Base-by-base conservation (phyloP, 2,113 vertebrate genomes). In the Formicarius rufipectus region DNA sequence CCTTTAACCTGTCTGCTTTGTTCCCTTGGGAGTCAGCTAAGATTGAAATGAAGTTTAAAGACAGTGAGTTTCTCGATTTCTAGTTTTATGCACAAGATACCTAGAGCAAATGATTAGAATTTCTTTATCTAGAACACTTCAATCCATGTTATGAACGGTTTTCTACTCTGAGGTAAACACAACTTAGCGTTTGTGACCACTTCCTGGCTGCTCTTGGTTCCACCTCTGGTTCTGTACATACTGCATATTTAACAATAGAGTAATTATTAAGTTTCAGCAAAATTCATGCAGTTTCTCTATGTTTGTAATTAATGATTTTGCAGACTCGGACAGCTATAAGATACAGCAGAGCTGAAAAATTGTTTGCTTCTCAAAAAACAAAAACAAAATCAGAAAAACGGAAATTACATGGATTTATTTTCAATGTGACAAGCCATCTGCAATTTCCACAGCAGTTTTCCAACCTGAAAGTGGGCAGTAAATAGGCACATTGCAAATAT, bases 401-500 rank as follows among this genome's bases (percentile, higher is more conserved):
- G 31, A 86, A 97, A 93, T 90, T 84, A 87, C 67, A 83, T n/a
- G 30, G 84, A 87, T 96, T 96, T 97, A 96, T 97, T 97, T 96
- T 93, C 96, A 93, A 52, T 17, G 16, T 33, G 56, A 92, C 94
- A 95, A 92, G 60, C 40, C 82, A 77, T 88, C 89, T 95, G 73
- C 84, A 69, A 62, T 90, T 96, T 91, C 87, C 66, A 84, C 71
- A 95, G 77, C 66, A 94, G 53, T 66, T 92, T 96, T 96, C 95
- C 53, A 55, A 73, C 33, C 24, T 15, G 86, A 56, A 95, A 89
- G 73, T 66, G 84, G 77, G 66, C 25, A 95, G 82, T 92, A 95
- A 97, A 97, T 96, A 92, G 97, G 88, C 85, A 91, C 92, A 91
- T 96, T 97, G 87, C 76, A 88, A 96, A 95, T 95, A 89, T 93